phyloP scores from a whole-genome alignment of 2,888 invertebrate genomes.

The Operophtera brumata region DNA sequence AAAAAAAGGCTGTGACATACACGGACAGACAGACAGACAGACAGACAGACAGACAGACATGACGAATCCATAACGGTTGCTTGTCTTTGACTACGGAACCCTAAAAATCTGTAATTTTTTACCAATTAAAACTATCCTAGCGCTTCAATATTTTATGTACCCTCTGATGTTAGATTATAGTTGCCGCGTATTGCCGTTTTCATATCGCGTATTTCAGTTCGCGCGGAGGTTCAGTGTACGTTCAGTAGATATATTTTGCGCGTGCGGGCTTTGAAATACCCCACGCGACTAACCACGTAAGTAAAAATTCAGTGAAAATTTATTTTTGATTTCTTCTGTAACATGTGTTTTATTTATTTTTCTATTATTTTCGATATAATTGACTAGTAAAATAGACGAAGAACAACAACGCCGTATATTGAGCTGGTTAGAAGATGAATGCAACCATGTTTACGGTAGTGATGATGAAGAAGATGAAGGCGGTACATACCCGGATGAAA shows the following conservation, averaged over 20 bases:
- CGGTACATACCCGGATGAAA: neutral
- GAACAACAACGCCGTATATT: slow-evolving; percentile 2
- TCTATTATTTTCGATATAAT: neutral
- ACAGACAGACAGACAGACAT: too few species aligned
- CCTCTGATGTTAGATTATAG: neutral
- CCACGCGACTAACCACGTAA: slow-evolving; percentile 11
- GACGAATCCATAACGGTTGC: too few species aligned
- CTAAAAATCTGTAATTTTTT: neutral
- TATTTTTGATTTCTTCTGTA: neutral
- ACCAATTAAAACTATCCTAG: neutral
- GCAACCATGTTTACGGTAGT: neutral
- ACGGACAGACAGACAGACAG: too few species aligned
- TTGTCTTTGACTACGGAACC: too few species aligned
- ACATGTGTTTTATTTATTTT: neutral
- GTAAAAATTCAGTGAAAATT: neutral
- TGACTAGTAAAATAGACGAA: slow-evolving; percentile 2
- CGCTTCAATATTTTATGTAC: neutral
- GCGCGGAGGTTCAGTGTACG: neutral
- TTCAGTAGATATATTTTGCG: slow-evolving; percentile 2
- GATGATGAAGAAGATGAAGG: neutral
- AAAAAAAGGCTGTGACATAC: too few species aligned
- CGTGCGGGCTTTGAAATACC: slow-evolving; percentile 4
- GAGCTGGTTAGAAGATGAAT: slow-evolving; percentile 2
- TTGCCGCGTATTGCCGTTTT: neutral
- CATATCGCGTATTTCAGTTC: neutral